These are phyloP conservation scores for Schizotus pectinicornis DNA, from an alignment of 2,888 invertebrate genomes.

Conservation along the genomic window DNA sequence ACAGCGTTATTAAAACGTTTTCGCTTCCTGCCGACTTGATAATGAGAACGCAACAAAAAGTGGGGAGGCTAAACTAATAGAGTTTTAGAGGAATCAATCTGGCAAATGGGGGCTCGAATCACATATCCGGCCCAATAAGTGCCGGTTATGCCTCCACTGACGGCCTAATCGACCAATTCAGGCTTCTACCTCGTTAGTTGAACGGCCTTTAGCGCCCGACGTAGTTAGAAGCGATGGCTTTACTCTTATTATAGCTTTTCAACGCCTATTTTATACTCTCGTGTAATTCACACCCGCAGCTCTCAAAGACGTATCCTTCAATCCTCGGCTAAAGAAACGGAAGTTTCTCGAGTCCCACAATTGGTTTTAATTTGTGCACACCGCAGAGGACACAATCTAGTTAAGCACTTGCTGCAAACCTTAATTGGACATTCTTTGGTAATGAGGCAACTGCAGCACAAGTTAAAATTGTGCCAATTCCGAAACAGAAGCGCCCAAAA, in stretches of 20 bases:
- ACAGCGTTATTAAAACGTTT: constrained; percentile 1
- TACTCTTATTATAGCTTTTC: constrained; percentile 33
- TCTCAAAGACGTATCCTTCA: not conserved
- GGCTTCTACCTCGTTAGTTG: constrained; percentile 34
- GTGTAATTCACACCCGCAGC: not conserved
- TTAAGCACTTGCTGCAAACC: too few species aligned
- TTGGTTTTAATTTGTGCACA: too few species aligned
- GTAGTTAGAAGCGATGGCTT: constrained; percentile 29
- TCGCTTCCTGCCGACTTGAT: not conserved
- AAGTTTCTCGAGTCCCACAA: too few species aligned
- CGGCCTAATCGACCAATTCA: constrained; percentile 34
- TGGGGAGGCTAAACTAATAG: not conserved
- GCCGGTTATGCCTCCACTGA: constrained; percentile 33
- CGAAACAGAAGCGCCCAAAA: too few species aligned
- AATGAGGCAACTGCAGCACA: too few species aligned
- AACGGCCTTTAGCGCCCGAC: constrained; percentile 28
- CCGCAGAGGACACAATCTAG: too few species aligned
- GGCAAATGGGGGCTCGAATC: constrained; percentile 28
- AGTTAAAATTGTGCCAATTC: too few species aligned
- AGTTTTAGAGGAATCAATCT: constrained; percentile 30
- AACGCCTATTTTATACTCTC: constrained; percentile 28
- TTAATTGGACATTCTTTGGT: too few species aligned
- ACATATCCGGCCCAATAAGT: constrained; percentile 31
- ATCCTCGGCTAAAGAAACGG: too few species aligned
- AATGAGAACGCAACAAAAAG: not conserved